A percentile compares a stretch with the other conserved stretches of the same genome.
Conservation (phyloP, 2,113 vertebrate genomes). For the Nettapus auritus region DNA sequence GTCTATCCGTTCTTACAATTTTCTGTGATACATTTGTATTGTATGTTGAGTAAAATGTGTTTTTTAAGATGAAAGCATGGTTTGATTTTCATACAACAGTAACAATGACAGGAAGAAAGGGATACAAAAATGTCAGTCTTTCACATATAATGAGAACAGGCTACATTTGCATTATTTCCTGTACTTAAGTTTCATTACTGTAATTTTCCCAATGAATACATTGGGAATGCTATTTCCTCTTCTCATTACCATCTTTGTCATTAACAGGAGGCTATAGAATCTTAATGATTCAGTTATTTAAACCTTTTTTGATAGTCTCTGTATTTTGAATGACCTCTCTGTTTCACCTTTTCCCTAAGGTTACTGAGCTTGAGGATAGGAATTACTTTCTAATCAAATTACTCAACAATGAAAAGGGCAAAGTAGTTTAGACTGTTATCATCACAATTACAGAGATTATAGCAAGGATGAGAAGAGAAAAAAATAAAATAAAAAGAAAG, state of each 20-base stretch:
- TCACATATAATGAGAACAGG: slow-evolving; percentile 18
- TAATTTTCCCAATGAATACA: slow-evolving; percentile 60
- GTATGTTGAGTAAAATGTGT: neutral
- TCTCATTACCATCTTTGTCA: slow-evolving; percentile 53
- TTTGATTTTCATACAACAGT: slow-evolving; percentile 42
- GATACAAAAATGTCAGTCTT: slow-evolving; percentile 16
- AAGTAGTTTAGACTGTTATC: neutral
- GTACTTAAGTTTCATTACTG: slow-evolving; percentile 50
- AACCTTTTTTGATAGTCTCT: slow-evolving; percentile 53
- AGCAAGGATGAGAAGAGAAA: neutral
- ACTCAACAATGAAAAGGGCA: slow-evolving; percentile 14
- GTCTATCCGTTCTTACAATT: neutral
- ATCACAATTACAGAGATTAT: slow-evolving; percentile 23
- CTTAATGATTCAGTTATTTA: slow-evolving; percentile 57
- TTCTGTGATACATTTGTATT: neutral
- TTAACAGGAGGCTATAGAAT: slow-evolving; percentile 38
- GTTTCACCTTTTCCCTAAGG: slow-evolving; percentile 38
- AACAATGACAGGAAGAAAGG: neutral
- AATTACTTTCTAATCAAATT: slow-evolving; percentile 50
- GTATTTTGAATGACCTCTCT: slow-evolving; percentile 58
- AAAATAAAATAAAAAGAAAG: neutral
- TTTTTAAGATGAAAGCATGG: slow-evolving; percentile 12
- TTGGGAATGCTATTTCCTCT: slow-evolving; percentile 49
- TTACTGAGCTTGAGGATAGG: slow-evolving; percentile 14
- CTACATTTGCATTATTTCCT: slow-evolving; percentile 56